Conservation (phyloP, 1,140 invertebrate genomes). For the Capitella teleta region DNA sequence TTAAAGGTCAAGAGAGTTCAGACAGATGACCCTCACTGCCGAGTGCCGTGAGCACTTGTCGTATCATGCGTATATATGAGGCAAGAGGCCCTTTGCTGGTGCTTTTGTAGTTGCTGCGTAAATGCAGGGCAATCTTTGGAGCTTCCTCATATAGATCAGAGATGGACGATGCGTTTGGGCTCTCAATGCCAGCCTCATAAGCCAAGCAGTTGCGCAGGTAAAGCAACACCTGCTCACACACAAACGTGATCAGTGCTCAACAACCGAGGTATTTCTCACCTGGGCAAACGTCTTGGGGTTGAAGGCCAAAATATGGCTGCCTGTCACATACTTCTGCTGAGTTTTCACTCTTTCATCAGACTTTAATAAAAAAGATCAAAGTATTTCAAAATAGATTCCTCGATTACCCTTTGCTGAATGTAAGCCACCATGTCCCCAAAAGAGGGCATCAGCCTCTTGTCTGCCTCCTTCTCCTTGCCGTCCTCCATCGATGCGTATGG, state of each 20-base stretch:
- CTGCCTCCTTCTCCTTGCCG: slow-evolving; percentile 24
- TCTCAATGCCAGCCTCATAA: slow-evolving; percentile 32
- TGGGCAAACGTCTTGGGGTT: slow-evolving; percentile 53
- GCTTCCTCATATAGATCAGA: slow-evolving; percentile 22
- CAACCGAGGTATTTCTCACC: too few relatives aligned
- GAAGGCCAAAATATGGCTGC: slow-evolving; percentile 57
- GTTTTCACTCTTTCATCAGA: slow-evolving; percentile 41
- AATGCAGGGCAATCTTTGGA: slow-evolving; percentile 18
- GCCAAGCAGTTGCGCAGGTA: slow-evolving; percentile 64
- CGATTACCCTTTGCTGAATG: slow-evolving; percentile 54
- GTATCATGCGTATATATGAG: slow-evolving; percentile 55
- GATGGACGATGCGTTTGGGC: slow-evolving; percentile 17
- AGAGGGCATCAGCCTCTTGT: slow-evolving; percentile 39
- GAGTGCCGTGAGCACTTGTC: slow-evolving; percentile 51
- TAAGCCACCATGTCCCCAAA: slow-evolving; percentile 55
- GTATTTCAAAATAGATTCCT: too few relatives aligned
- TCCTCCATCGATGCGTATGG: background rate
- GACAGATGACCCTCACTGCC: slow-evolving; percentile 20
- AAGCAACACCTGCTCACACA: slow-evolving; percentile 57
- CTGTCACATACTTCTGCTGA: slow-evolving; percentile 48
- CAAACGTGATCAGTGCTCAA: too few relatives aligned
- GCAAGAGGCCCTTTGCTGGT: slow-evolving; percentile 44
- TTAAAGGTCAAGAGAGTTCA: background rate
- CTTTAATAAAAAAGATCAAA: slow-evolving; percentile 15
- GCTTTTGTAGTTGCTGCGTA: background rate